These are phyloP conservation scores for Crax fasciolata DNA, from an alignment of 2,797 vertebrate genomes.

Conservation along the genomic window DNA sequence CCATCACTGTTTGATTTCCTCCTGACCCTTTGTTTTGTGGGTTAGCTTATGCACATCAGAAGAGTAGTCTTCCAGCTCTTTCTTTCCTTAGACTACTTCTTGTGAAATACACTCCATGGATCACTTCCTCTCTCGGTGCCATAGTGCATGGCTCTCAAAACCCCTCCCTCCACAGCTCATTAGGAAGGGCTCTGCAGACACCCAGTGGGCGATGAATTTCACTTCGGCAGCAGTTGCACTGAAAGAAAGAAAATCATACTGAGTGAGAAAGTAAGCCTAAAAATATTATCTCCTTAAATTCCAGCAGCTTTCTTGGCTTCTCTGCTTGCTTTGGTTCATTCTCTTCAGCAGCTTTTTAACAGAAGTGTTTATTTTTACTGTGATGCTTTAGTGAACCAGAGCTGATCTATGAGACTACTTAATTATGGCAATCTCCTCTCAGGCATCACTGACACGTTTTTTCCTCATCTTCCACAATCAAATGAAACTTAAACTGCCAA, in stretches of 20 bases:
- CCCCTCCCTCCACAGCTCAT: background rate
- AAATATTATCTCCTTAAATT: background rate
- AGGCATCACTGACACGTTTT: background rate
- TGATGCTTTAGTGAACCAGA: slow-evolving; percentile 13
- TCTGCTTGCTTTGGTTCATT: background rate
- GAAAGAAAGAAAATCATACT: slow-evolving; percentile 15
- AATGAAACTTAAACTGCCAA: background rate
- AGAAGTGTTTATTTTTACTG: slow-evolving; percentile 26
- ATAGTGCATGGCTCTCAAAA: background rate
- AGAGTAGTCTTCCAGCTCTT: background rate
- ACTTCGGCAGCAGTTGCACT: background rate
- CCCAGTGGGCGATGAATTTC: background rate
- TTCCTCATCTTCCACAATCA: background rate
- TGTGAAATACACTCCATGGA: background rate
- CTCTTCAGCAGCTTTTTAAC: slow-evolving; percentile 20
- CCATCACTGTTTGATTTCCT: background rate
- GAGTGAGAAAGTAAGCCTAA: background rate
- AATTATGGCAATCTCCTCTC: slow-evolving; percentile 7
- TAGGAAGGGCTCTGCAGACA: background rate
- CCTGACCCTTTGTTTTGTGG: background rate
- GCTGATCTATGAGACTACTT: background rate
- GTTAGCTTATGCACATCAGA: background rate
- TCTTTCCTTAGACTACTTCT: background rate
- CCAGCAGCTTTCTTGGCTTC: slow-evolving; percentile 15
- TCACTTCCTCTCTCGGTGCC: background rate